These are phyloP conservation scores for Grus americana DNA, from an alignment of 2,113 vertebrate genomes.

Conservation along the genomic window DNA sequence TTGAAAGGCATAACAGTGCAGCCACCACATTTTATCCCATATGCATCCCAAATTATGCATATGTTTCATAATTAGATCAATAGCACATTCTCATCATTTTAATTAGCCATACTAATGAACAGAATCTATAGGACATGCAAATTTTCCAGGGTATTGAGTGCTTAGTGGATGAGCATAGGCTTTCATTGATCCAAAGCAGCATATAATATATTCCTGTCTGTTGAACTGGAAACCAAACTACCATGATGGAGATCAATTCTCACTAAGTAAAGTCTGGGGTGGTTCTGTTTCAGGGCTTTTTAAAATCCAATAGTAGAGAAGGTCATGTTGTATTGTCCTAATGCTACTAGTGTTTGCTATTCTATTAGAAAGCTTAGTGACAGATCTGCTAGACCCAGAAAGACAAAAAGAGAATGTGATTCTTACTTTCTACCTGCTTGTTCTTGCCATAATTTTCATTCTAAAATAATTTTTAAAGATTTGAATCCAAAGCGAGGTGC, in stretches of 20 bases:
- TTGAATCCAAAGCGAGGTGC: background rate
- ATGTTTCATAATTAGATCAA: conserved; percentile 46
- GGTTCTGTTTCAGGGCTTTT: conserved; percentile 63
- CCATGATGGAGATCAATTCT: conserved; percentile 65
- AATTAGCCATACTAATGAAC: conserved; percentile 41
- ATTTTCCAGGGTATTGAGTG: conserved; percentile 24
- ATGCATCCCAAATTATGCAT: background rate
- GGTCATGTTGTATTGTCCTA: conserved; percentile 65
- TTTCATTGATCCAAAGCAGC: conserved; percentile 58
- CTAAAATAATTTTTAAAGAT: background rate
- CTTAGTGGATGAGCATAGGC: background rate
- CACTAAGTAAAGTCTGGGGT: conserved; percentile 50
- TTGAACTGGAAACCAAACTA: conserved; percentile 58
- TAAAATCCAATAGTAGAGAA: conserved; percentile 62
- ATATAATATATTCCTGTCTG: conserved; percentile 40
- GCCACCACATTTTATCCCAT: background rate
- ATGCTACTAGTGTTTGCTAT: conserved; percentile 22
- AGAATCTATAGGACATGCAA: conserved; percentile 37
- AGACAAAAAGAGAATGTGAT: background rate
- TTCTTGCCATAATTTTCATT: background rate
- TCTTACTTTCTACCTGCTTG: background rate
- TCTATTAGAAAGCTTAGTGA: background rate
- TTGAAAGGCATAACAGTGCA: background rate
- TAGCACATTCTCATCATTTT: conserved; percentile 31
- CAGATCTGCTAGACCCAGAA: background rate